A percentile compares a stretch with the other conserved stretches of the same genome.
These are phyloP conservation scores for Paralinhomoeus sp. DNA, from an alignment of 2,888 invertebrate genomes.

Conservation along the genomic window DNA sequence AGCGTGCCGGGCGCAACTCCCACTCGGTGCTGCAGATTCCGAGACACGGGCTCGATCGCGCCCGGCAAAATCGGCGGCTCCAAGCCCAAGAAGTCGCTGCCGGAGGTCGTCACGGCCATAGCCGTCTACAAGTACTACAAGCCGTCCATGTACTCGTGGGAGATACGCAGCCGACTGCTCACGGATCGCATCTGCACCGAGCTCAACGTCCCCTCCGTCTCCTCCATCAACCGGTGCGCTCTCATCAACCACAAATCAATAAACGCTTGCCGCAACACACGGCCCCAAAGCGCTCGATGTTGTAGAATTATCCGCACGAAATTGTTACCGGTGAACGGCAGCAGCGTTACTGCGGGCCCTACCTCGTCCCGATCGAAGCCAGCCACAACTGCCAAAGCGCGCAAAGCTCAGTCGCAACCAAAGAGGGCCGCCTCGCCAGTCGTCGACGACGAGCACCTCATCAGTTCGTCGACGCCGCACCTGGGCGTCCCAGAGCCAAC, in stretches of 20 bases:
- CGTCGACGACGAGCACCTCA: too few relatives aligned
- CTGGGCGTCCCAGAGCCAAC: too few relatives aligned
- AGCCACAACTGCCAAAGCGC: too few relatives aligned
- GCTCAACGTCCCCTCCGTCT: conserved; percentile 9
- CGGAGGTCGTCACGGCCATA: conserved; percentile 10
- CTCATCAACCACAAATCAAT: neutral
- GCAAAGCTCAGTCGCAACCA: too few relatives aligned
- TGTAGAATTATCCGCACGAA: conserved; percentile 5
- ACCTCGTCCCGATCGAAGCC: too few relatives aligned
- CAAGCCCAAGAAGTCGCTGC: conserved; percentile 11
- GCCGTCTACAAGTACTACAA: conserved; percentile 10
- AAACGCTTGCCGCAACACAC: neutral
- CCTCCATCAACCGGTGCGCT: conserved; percentile 9
- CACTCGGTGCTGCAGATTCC: conserved; percentile 5
- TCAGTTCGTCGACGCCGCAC: too few relatives aligned
- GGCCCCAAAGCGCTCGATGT: neutral
- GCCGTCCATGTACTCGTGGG: conserved; percentile 11
- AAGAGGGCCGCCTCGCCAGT: too few relatives aligned
- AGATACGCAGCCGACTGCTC: conserved; percentile 9
- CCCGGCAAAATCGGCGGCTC: conserved; percentile 12
- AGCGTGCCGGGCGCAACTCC: too few relatives aligned
- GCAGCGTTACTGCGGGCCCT: too few relatives aligned
- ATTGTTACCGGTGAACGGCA: neutral
- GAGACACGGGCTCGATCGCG: conserved; percentile 10
- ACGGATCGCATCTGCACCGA: conserved; percentile 7